Percentiles rank a stretch among this genome's conserved stretches.
These are phyloP conservation scores for Notodonta ziczac DNA, from an alignment of 2,888 invertebrate genomes.

Conservation along the genomic window DNA sequence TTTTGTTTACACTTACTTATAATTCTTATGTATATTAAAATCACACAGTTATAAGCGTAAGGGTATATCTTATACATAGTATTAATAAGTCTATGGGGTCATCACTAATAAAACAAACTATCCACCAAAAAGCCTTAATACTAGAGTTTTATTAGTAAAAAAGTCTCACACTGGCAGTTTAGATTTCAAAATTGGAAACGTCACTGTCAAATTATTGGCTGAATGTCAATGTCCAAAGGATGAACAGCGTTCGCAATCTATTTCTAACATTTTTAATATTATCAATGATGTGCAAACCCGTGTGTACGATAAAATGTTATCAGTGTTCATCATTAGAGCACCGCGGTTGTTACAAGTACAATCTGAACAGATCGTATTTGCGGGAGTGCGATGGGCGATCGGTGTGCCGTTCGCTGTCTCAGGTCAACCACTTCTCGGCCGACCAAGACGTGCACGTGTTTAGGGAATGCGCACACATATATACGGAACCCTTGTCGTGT, in stretches of 20 bases:
- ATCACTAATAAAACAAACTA: no score
- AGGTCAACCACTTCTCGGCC: constrained; percentile 63
- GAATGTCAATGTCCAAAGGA: constrained; percentile 23
- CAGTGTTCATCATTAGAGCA: constrained; percentile 60
- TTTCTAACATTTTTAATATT: constrained; percentile 29
- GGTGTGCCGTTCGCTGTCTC: constrained; percentile 65
- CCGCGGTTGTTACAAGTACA: constrained; percentile 57
- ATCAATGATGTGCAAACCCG: constrained; percentile 37
- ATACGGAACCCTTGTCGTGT: constrained; percentile 55
- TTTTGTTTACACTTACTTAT: no score
- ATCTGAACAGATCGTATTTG: constrained; percentile 53
- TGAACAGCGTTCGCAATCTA: constrained; percentile 35
- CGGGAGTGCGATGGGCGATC: constrained; percentile 52
- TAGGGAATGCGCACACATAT: constrained; percentile 70
- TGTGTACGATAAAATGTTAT: constrained; percentile 62
- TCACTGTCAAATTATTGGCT: constrained; percentile 2
- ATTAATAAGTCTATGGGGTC: no score
- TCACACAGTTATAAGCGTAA: no score
- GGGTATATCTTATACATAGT: no score
- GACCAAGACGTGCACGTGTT: constrained; percentile 57
- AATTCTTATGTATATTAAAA: no score
- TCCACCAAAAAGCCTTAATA: no score
- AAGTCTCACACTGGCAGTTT: constrained; percentile 2
- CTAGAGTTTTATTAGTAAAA: no score
- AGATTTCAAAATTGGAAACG: constrained; percentile 28